These are phyloP conservation scores for Melieria crassipennis DNA, from an alignment of 2,888 invertebrate species.

Conservation along the genomic window DNA sequence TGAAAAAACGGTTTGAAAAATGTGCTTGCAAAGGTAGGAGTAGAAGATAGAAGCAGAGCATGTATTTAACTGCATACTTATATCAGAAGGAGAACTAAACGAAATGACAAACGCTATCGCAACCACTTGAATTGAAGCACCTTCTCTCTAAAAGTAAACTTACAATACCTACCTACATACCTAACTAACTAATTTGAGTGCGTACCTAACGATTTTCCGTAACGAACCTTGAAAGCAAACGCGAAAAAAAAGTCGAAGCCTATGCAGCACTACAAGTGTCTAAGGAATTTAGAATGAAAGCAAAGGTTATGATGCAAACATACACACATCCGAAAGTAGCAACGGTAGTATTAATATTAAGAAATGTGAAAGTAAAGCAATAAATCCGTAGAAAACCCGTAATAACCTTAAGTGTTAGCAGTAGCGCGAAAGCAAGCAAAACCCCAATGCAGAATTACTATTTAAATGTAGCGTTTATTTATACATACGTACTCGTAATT, in stretches of 20 bases:
- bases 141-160: too few relatives aligned
- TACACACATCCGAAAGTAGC: too few relatives aligned
- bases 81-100: too few relatives aligned
- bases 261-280: conserved; percentile 12
- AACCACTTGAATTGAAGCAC: too few relatives aligned
- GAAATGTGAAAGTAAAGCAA: conserved; percentile 35
- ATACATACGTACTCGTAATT: conserved; percentile 29
- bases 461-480: conserved; percentile 44
- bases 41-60: too few relatives aligned
- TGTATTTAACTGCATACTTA: too few relatives aligned
- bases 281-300: neutral
- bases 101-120: too few relatives aligned
- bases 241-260: conserved; percentile 9
- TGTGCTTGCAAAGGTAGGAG: conserved; percentile 53
- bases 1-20: conserved; percentile 56
- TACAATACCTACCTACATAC: conserved; percentile 12
- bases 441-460: conserved; percentile 27
- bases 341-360: neutral
- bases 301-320: neutral
- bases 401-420: conserved; percentile 6
- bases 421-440: conserved; percentile 8
- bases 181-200: conserved; percentile 18
- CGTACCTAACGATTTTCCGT: conserved; percentile 11
- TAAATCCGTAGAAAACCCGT: conserved; percentile 24
- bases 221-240: conserved; percentile 7